Conservation (phyloP, 2,888 invertebrate genomes). For the Melolontha melolontha region DNA sequence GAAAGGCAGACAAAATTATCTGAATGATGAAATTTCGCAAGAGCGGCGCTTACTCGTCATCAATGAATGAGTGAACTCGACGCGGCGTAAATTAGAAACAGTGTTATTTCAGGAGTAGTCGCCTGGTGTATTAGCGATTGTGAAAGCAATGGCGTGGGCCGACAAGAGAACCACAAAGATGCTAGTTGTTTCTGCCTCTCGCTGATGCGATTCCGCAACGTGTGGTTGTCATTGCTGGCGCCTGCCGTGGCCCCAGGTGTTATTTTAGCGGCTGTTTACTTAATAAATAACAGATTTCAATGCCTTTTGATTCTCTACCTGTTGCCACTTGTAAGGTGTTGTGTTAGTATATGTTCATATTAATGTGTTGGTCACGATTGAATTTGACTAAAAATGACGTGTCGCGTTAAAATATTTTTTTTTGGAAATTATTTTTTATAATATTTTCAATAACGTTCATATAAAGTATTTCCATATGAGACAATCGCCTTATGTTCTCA, state of each 20-base stretch:
- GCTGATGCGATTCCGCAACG: slow-evolving; percentile 33
- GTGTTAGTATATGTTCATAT: slow-evolving; percentile 3
- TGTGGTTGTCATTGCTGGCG: slow-evolving; percentile 47
- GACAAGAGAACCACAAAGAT: slow-evolving; percentile 40
- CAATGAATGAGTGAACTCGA: slow-evolving; percentile 28
- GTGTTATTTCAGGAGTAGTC: slow-evolving; percentile 48
- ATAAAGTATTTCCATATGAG: too few species aligned
- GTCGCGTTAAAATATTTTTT: too few species aligned
- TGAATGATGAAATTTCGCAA: slow-evolving; percentile 37
- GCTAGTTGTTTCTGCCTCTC: slow-evolving; percentile 40
- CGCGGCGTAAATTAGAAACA: slow-evolving; percentile 43
- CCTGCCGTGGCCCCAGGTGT: slow-evolving; percentile 48
- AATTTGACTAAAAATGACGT: not conserved
- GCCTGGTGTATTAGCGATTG: slow-evolving; percentile 44
- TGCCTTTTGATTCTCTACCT: slow-evolving; percentile 29
- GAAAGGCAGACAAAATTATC: slow-evolving; percentile 34
- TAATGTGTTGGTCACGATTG: slow-evolving; percentile 4
- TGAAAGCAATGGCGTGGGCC: slow-evolving; percentile 49
- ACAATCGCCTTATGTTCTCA: too few species aligned
- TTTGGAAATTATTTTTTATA: too few species aligned
- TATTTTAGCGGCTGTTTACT: slow-evolving; percentile 48
- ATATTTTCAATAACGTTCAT: too few species aligned
- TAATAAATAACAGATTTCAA: slow-evolving; percentile 43
- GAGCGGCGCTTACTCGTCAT: slow-evolving; percentile 23
- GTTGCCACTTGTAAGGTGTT: slow-evolving; percentile 23